Conservation (phyloP, 2,888 invertebrate species). For the Azorinus chamasolen region DNA sequence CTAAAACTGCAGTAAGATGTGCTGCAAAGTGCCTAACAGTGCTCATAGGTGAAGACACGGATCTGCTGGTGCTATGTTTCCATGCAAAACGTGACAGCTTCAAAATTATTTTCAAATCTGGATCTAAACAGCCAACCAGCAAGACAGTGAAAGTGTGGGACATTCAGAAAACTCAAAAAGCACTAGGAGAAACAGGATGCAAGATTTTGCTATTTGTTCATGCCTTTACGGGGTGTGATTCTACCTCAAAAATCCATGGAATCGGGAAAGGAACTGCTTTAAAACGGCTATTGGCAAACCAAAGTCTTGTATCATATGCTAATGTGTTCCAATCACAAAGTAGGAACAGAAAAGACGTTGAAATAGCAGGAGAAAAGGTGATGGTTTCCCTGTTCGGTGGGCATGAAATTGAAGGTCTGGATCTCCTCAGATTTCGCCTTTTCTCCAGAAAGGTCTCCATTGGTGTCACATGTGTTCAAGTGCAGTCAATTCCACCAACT, state of each 20-base stretch:
- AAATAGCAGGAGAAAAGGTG: constrained; percentile 12
- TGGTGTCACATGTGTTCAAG: constrained; percentile 52
- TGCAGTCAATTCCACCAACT: constrained; percentile 67
- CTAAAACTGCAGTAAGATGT: constrained; percentile 52
- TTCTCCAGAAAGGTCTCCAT: constrained; percentile 49
- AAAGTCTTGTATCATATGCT: neutral
- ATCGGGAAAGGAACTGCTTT: constrained; percentile 46
- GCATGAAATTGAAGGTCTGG: constrained; percentile 21
- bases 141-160: constrained; percentile 35
- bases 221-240: constrained; percentile 65
- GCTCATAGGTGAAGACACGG: constrained; percentile 74
- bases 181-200: constrained; percentile 46
- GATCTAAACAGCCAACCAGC: constrained; percentile 1
- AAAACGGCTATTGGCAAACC: constrained; percentile 12
- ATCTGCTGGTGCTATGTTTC: constrained; percentile 68
- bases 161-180: constrained; percentile 37
- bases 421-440: constrained; percentile 38
- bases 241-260: constrained; percentile 62
- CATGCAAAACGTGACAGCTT: constrained; percentile 35
- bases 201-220: constrained; percentile 50
- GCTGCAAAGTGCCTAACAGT: constrained; percentile 34
- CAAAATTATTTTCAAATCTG: constrained; percentile 53
- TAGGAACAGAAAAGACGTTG: neutral
- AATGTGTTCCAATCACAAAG: neutral
- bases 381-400: constrained; percentile 41